phyloP scores from a whole-genome alignment of 2,113 vertebrate genomes.

The Antechinus stuartii region DNA sequence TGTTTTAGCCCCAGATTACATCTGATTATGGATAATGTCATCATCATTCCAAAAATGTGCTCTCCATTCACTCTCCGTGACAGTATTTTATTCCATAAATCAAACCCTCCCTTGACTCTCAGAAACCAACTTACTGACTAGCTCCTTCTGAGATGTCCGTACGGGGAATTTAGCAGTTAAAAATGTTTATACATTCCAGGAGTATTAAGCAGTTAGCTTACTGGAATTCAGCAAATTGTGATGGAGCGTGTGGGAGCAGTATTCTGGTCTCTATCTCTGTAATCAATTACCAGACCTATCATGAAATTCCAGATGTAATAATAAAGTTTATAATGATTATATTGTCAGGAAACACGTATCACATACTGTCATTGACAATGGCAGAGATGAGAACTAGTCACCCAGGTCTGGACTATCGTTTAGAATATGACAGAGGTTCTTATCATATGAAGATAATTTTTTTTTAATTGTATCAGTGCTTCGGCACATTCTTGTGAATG shows the following conservation, averaged over 20 bases:
- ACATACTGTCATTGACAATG: neutral
- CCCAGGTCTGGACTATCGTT: slow-evolving; percentile 44
- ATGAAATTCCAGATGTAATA: slow-evolving; percentile 79
- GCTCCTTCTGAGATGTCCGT: slow-evolving; percentile 70
- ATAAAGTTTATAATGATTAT: slow-evolving; percentile 72
- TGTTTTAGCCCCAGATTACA: slow-evolving; percentile 62
- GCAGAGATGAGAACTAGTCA: slow-evolving; percentile 26
- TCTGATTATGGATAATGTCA: slow-evolving; percentile 57
- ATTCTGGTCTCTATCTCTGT: slow-evolving; percentile 61
- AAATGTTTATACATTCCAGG: slow-evolving; percentile 86
- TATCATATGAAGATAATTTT: slow-evolving; percentile 54
- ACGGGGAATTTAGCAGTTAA: slow-evolving; percentile 71
- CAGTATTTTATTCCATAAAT: slow-evolving; percentile 59
- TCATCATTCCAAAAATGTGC: slow-evolving; percentile 63
- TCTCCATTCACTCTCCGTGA: slow-evolving; percentile 65
- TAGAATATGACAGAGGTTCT: slow-evolving; percentile 58
- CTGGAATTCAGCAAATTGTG: slow-evolving; percentile 80
- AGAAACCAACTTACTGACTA: slow-evolving; percentile 46
- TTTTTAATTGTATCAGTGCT: slow-evolving; percentile 60
- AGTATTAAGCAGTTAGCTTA: slow-evolving; percentile 82
- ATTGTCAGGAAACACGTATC: slow-evolving; percentile 62
- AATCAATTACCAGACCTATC: slow-evolving; percentile 75
- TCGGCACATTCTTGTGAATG: slow-evolving; percentile 49
- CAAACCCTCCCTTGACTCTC: slow-evolving; percentile 64
- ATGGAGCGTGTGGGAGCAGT: slow-evolving; percentile 69